Evolutionary conservation across 2,888 invertebrate species (phyloP).

Genomic region (Sicus ferrugineus): DNA sequence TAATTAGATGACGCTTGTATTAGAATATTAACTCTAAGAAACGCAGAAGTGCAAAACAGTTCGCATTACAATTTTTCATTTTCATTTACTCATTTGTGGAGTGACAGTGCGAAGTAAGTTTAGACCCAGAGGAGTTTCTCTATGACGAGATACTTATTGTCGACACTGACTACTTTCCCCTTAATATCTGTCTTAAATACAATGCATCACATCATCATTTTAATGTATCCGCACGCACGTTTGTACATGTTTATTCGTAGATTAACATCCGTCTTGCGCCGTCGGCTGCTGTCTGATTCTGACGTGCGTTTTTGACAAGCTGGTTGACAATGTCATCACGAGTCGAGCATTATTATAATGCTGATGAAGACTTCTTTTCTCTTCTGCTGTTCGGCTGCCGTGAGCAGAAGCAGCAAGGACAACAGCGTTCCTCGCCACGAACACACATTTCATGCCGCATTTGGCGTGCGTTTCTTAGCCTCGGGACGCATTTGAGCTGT

Average conservation of each 20-base stretch:
- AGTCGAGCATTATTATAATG: conserved; percentile 59
- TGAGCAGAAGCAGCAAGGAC: background rate
- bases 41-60: too few species aligned
- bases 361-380: conserved; percentile 34
- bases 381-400: background rate
- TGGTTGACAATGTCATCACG: conserved; percentile 64
- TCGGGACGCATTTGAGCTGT: background rate
- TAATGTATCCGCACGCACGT: background rate
- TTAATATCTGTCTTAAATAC: too few species aligned
- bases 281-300: conserved; percentile 47
- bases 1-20: too few species aligned
- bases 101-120: too few species aligned
- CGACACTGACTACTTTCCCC: too few species aligned
- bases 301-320: conserved; percentile 63
- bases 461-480: conserved; percentile 11
- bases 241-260: background rate
- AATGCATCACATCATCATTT: too few species aligned
- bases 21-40: too few species aligned
- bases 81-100: too few species aligned
- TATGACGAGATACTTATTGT: too few species aligned
- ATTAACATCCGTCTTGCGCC: background rate
- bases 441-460: conserved; percentile 20
- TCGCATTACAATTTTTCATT: too few species aligned
- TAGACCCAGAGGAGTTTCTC: too few species aligned
- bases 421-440: conserved; percentile 20